Evolutionary conservation across 1,140 invertebrate genomes (phyloP).

Genomic region (Drosophila melanogaster): Release_6_plus_ISO1_MT NC_004354.4:10180501-10181000

Average conservation of each 20-base stretch:
- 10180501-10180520: conserved; percentile 61
- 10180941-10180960: too few species aligned
- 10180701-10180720: conserved; percentile 58
- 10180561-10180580: conserved; percentile 9
- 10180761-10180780: conserved; percentile 11
- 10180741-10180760: too few species aligned
- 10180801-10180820: conserved; percentile 46
- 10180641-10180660: conserved; percentile 11
- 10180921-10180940: too few species aligned
- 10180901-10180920: conserved; percentile 16
- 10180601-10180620: conserved; percentile 37
- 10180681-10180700: conserved; percentile 40
- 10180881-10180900: conserved; percentile 23
- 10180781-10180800: conserved; percentile 19
- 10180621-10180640: background rate
- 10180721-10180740: background rate
- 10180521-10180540: conserved; percentile 25
- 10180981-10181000: too few species aligned
- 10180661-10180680: conserved; percentile 32
- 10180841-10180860: conserved; percentile 39
- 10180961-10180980: too few species aligned
- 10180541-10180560: background rate
- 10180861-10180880: conserved; percentile 14
- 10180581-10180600: conserved; percentile 49
- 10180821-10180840: conserved; percentile 21